These are phyloP conservation scores for Enteromius treurensis DNA, from an alignment of 2,797 vertebrate species.

Conservation along the genomic window DNA sequence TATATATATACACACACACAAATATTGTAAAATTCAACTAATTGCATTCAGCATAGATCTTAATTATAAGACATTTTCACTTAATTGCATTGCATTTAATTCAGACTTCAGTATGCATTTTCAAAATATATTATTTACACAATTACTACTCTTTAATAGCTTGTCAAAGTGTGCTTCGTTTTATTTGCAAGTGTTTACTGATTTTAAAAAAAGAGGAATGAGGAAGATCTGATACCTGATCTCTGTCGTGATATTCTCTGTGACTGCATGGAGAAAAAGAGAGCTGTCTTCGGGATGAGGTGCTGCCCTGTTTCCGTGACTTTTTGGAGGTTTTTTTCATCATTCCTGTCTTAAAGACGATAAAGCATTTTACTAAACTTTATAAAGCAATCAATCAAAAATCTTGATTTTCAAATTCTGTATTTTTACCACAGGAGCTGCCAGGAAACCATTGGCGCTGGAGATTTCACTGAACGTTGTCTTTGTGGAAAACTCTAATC, in stretches of 20 bases:
- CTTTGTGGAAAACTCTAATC: slow-evolving; percentile 84
- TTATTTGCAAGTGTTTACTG: background rate
- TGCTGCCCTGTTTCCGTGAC: slow-evolving; percentile 48
- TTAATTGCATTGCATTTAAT: background rate
- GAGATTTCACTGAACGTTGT: slow-evolving; percentile 81
- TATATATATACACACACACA: no score
- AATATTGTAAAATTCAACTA: background rate
- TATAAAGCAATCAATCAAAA: background rate
- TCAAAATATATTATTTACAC: background rate
- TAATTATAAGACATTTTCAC: background rate
- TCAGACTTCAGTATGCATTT: background rate
- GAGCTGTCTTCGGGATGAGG: slow-evolving; percentile 57
- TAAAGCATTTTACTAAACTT: slow-evolving; percentile 2
- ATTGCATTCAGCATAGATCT: background rate
- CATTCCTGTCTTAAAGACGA: slow-evolving; percentile 64
- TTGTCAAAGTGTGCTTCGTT: background rate
- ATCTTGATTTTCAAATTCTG: background rate
- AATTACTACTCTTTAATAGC: background rate
- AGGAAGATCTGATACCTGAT: slow-evolving; percentile 29
- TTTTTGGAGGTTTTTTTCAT: slow-evolving; percentile 60
- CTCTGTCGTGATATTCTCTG: slow-evolving; percentile 16
- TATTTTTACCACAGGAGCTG: slow-evolving; percentile 62
- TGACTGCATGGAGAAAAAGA: slow-evolving; percentile 51
- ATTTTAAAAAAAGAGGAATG: slow-evolving; percentile 59
- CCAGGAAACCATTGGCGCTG: slow-evolving; percentile 65